Evolutionary conservation across 92 coral and sea anemone species (phyloP), one percentile per base, ranked within the genome.

Genomic region (Actinostola sp.): DNA sequence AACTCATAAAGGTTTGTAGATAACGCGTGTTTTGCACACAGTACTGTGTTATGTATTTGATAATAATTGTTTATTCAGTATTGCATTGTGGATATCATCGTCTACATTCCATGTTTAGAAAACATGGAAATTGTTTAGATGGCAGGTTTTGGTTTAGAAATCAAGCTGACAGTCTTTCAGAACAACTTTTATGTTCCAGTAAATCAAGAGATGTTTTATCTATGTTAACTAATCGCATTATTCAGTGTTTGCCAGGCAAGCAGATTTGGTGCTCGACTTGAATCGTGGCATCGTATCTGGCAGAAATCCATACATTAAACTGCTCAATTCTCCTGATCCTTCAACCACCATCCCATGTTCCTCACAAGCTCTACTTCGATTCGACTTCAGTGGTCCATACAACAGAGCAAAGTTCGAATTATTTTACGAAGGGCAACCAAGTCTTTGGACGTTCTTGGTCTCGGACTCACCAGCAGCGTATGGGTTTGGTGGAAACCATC

Each of bases 401-500:
- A 95, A 83, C 28, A 89, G 78, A 74, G 92, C 82, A 23, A 85
- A 77, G 61, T 82, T 95, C 45, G 92, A 88, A 66, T 81, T 95
- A 11, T 73, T 44, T 41, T 95, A 91, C 44, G 97, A 91, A 25
- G 72, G 73, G 20, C 86, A 95, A 30, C 99, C 99, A 11, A 73
- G 42, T 44, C 74, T 85, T 12, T 91, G 99, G 97, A 82, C 97
- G 0, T 72, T 93, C 25, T 77, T 79, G 55, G 82, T 92, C 34
- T 75, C 99, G 0, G 92, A 92, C 70, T 84, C 95, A 9, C 88
- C 88, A 5, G 82, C 70, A 31, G 85, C 85, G 27, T 95, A 95
- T 62, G 99, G 99, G 1, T 95, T 95, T 80, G 99, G 99, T 0
- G 88, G 82, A 13, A 82, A 91, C 52, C 89, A 85, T 58, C 79